A percentile compares a stretch with the other conserved stretches of the same genome.
Conservation (phyloP, 2,888 invertebrate species). For the Drosophila cognata region DNA sequence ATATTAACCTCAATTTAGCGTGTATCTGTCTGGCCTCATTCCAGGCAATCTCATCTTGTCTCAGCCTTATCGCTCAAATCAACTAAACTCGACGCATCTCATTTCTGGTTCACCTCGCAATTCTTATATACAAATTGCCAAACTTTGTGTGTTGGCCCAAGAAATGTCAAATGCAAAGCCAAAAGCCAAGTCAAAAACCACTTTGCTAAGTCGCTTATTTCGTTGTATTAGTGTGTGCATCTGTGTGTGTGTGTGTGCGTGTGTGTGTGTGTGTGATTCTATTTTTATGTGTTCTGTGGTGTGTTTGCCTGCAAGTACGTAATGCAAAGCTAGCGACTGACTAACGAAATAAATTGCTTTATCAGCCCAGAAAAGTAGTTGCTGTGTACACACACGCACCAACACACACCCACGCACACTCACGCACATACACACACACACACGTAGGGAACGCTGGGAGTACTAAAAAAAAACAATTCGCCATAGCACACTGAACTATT, state of each 20-base stretch:
- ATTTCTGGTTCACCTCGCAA: conserved; percentile 31
- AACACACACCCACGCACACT: conserved; percentile 2
- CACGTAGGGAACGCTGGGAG: conserved; percentile 11
- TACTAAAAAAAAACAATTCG: neutral
- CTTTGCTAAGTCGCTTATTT: conserved; percentile 66
- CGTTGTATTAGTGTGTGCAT: conserved; percentile 30
- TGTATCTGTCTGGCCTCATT: conserved; percentile 37
- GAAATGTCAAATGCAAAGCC: conserved; percentile 66
- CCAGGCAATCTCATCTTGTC: conserved; percentile 10
- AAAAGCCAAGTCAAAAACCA: conserved; percentile 65
- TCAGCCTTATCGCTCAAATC: conserved; percentile 32
- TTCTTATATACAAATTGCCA: conserved; percentile 53
- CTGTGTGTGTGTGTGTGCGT: conserved; percentile 3
- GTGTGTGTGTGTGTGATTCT: neutral
- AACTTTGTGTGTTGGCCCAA: conserved; percentile 63
- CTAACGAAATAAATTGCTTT: conserved; percentile 74
- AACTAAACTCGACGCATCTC: conserved; percentile 17
- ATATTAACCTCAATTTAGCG: conserved; percentile 46
- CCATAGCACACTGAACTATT: neutral
- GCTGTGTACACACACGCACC: conserved; percentile 19
- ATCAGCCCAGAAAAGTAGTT: conserved; percentile 69
- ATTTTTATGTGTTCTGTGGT: neutral
- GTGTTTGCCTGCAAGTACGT: conserved; percentile 45
- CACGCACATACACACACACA: conserved; percentile 2
- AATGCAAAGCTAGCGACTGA: conserved; percentile 54